Evolutionary conservation across 2,113 vertebrate species (phyloP).

Genomic region (Eurystomus gularis): DNA sequence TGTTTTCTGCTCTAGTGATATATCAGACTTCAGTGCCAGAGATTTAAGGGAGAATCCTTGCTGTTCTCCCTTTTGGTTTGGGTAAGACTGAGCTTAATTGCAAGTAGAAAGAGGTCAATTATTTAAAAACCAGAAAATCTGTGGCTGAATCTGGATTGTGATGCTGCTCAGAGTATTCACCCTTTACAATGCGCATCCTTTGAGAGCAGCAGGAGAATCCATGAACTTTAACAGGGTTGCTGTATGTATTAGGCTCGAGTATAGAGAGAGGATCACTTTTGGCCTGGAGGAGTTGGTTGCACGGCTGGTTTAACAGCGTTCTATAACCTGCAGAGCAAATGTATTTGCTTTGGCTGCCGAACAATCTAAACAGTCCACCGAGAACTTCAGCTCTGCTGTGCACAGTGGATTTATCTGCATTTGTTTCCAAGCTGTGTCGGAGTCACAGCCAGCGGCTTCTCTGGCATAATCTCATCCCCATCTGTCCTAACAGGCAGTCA

Average conservation of each 20-base stretch:
- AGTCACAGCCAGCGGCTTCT: not conserved
- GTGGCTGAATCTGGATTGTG: not conserved
- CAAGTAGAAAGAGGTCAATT: not conserved
- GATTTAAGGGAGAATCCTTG: not conserved
- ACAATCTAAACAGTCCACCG: not conserved
- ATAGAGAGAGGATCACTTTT: not conserved
- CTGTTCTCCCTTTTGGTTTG: not conserved
- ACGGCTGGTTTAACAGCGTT: slow-evolving; percentile 31
- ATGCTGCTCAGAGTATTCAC: not conserved
- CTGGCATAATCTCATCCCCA: not conserved
- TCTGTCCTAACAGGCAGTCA: not conserved
- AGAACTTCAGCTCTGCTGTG: not conserved
- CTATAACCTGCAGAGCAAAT: slow-evolving; percentile 50
- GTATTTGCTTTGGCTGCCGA: slow-evolving; percentile 51
- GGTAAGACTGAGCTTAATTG: not conserved
- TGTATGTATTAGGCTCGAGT: not conserved
- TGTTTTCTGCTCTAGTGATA: not conserved
- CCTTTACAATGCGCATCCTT: not conserved
- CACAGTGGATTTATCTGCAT: not conserved
- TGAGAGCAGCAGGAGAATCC: not conserved
- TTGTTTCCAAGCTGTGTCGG: not conserved
- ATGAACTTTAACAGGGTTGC: not conserved
- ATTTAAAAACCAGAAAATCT: not conserved
- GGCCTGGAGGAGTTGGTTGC: slow-evolving; percentile 2
- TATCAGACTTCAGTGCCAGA: not conserved